These are phyloP conservation scores for Nylanderia fulva DNA, from an alignment of 1,140 invertebrate species.

Conservation along the genomic window DNA sequence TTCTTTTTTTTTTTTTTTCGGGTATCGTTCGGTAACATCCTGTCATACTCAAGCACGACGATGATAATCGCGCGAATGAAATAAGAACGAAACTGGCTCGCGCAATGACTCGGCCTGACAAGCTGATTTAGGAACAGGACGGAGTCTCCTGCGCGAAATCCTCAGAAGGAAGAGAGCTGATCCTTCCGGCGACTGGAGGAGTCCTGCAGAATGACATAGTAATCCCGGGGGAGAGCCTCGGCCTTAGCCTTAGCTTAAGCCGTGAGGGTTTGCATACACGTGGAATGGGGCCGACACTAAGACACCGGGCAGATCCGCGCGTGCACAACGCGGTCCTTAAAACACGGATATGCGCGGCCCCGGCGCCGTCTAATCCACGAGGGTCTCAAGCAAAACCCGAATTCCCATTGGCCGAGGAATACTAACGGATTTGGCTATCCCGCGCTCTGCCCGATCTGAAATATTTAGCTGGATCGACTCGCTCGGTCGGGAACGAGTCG, in stretches of 20 bases:
- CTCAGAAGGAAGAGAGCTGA: slow-evolving; percentile 77
- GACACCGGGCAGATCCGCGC: slow-evolving; percentile 64
- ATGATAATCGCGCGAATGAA: not conserved
- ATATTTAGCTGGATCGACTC: slow-evolving; percentile 74
- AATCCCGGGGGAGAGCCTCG: slow-evolving; percentile 77
- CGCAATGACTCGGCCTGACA: slow-evolving; percentile 70
- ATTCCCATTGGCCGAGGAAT: slow-evolving; percentile 69
- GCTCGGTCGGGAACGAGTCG: slow-evolving; percentile 11
- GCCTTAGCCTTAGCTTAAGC: slow-evolving; percentile 79
- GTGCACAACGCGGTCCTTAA: slow-evolving; percentile 68
- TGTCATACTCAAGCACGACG: not conserved
- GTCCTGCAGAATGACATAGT: slow-evolving; percentile 78
- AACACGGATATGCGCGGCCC: slow-evolving; percentile 72
- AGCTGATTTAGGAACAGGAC: slow-evolving; percentile 75
- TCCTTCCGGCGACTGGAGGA: slow-evolving; percentile 78
- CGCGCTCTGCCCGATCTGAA: slow-evolving; percentile 71
- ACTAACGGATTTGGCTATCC: slow-evolving; percentile 74
- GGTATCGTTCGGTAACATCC: not conserved
- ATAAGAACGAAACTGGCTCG: slow-evolving; percentile 46
- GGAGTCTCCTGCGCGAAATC: slow-evolving; percentile 71
- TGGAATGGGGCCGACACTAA: slow-evolving; percentile 70
- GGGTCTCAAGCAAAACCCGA: slow-evolving; percentile 68
- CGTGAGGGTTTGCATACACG: slow-evolving; percentile 77
- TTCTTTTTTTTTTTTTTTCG: too few species aligned
- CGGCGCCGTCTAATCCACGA: slow-evolving; percentile 67